Evolutionary conservation across 2,888 invertebrate species (phyloP), one percentile per base, ranked within the genome.

Genomic region (Trachelus stipa): DNA sequence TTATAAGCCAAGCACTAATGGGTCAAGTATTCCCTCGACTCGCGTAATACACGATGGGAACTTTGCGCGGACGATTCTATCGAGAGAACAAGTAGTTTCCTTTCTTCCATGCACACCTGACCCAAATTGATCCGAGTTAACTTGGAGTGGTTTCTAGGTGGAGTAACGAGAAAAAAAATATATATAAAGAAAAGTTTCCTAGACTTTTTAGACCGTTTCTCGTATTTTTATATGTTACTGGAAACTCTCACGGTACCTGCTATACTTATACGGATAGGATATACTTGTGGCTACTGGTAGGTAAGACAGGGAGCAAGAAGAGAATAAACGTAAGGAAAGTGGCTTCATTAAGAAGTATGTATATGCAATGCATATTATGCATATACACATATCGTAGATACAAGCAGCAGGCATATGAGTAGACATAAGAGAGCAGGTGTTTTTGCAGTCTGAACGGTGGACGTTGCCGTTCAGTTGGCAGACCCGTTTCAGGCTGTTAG

Each of bases 401-500:
- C 12, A 71, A 23, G 34, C 71, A 33, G 23, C 12, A 31, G 71
- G 23, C 33, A 71, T 6, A 71, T 31, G 71, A 71, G 30, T 12
- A 73, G 74, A 34, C 74, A 73, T 23, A 34, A 4, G 56, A 56
- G 56, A 85, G 88, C 88, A 88, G 88, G 88, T 88, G 88, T 87
- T 87, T 87, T 85, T 85, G 83, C 84, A 81, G 56, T 56, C 56
- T 56, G 56, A 56, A 83, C 82, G 82, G 85, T 80, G 83, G 85
- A 87, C 82, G 84, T 84, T 86, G 81, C 82, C 81, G 82, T 84
- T 83, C 83, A 34, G 71, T 34, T 71, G 74, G 74, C 80, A 83
- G 85, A 85, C 85, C 84, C 84, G 86, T 88, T 86, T 84, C 84
- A 85, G 86, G 85, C 85, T 85, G 88, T 88, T 88, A 87, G 87